Conservation (phyloP, 1,140 invertebrate species). For the Platyscapa corneri region DNA sequence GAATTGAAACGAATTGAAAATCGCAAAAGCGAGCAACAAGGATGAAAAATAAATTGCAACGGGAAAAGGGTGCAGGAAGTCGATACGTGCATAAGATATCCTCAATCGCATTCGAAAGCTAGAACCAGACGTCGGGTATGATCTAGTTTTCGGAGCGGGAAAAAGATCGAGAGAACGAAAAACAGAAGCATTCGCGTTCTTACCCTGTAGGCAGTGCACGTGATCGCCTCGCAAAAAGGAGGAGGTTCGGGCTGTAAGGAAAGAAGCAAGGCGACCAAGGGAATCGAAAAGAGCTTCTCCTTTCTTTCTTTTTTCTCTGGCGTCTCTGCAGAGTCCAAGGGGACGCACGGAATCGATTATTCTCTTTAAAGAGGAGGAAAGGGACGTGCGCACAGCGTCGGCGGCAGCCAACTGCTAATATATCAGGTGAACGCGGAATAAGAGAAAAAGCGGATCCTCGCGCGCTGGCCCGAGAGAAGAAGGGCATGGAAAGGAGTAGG, state of each 20-base stretch:
- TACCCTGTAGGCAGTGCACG: constrained; percentile 8
- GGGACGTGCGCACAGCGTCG: constrained; percentile 20
- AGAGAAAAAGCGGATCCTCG: constrained; percentile 46
- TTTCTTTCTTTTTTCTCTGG: not conserved
- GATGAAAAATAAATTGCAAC: not conserved
- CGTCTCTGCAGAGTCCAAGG: constrained; percentile 34
- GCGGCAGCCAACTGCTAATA: constrained; percentile 35
- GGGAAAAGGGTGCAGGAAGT: not conserved
- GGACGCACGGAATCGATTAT: constrained; percentile 46
- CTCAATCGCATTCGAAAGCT: no score
- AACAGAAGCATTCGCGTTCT: constrained; percentile 4
- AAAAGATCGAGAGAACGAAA: not conserved
- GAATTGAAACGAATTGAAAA: no score
- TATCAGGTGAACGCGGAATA: constrained; percentile 47
- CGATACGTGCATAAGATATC: not conserved
- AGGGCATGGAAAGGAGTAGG: constrained; percentile 33
- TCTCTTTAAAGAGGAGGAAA: constrained; percentile 41
- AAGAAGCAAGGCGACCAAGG: constrained; percentile 6
- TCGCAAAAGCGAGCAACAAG: no score
- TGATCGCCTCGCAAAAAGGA: not conserved
- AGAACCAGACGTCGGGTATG: not conserved
- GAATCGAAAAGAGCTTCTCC: not conserved
- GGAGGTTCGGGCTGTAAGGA: not conserved
- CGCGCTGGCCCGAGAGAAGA: constrained; percentile 33
- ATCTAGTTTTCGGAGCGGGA: not conserved